Conservation (phyloP, 2,888 invertebrate species). For the Apoderus coryli region DNA sequence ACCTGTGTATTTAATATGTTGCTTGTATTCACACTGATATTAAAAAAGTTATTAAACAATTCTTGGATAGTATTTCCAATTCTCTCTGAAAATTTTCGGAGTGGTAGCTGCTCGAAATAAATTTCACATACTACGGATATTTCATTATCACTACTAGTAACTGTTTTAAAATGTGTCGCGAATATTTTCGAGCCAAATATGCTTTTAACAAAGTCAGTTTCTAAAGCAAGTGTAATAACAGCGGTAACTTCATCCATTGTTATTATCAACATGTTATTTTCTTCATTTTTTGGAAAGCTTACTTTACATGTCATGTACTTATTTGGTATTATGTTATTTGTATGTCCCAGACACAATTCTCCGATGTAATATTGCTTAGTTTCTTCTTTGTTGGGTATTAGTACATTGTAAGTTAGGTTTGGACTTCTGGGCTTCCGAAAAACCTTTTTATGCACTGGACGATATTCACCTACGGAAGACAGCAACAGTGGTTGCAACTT, state of each 20-base stretch:
- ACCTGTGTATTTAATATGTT: too few relatives aligned
- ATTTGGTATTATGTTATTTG: constrained; percentile 23
- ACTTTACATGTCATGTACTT: constrained; percentile 22
- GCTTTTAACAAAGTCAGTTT: constrained; percentile 14
- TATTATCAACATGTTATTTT: constrained; percentile 14
- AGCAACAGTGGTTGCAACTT: too few relatives aligned
- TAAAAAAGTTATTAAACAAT: too few relatives aligned
- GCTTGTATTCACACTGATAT: too few relatives aligned
- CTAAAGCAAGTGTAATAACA: constrained; percentile 18
- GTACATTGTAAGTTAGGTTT: too few relatives aligned
- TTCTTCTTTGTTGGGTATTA: constrained; percentile 13
- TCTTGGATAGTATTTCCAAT: too few relatives aligned
- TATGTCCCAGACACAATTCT: constrained; percentile 22
- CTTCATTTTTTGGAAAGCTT: constrained; percentile 14
- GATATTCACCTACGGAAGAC: too few relatives aligned
- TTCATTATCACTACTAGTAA: constrained; percentile 12
- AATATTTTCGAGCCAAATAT: too few relatives aligned
- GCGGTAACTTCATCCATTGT: constrained; percentile 20
- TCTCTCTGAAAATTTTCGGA: too few relatives aligned
- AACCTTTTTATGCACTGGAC: too few relatives aligned
- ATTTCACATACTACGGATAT: constrained; percentile 13
- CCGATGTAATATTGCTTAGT: constrained; percentile 20
- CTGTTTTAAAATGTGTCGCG: constrained; percentile 5
- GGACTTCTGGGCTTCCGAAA: too few relatives aligned
- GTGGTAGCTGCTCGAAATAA: too few relatives aligned